Evolutionary conservation across 2,113 vertebrate genomes (phyloP).

Genomic region (Okapia johnstoni): DNA sequence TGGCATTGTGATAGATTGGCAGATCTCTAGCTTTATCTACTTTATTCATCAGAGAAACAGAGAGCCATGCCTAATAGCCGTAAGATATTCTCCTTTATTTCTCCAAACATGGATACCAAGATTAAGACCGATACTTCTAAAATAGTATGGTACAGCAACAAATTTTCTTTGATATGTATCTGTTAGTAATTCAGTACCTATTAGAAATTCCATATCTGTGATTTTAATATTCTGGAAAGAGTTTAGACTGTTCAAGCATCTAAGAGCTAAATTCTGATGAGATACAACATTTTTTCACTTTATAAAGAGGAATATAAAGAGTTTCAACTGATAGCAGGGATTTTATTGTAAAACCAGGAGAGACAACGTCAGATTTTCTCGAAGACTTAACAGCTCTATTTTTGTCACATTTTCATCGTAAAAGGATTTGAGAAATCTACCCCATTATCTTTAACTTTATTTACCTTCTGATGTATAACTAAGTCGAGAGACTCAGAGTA

Average conservation of each 20-base stretch:
- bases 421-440: not conserved
- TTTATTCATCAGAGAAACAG: not conserved
- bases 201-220: conserved; percentile 19
- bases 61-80: not conserved
- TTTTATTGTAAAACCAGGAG: not conserved
- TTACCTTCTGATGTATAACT: not conserved
- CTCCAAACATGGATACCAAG: not conserved
- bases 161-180: conserved; percentile 30
- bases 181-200: conserved; percentile 35
- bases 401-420: conserved; percentile 30
- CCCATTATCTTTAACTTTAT: not conserved
- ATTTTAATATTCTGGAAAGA: conserved; percentile 41
- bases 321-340: not conserved
- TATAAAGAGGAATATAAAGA: not conserved
- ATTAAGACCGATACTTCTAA: conserved; percentile 16
- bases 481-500: not conserved
- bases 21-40: not conserved
- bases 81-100: conserved; percentile 29
- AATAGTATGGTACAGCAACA: not conserved
- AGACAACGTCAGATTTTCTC: not conserved
- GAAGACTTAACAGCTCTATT: not conserved
- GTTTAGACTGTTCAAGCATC: not conserved
- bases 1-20: not conserved
- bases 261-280: conserved; percentile 27
- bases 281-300: not conserved